These are phyloP conservation scores for Chondrilla cf. caribensis DNA, from an alignment of 37 sponge, comb jelly and placozoan species.

Conservation along the genomic window DNA sequence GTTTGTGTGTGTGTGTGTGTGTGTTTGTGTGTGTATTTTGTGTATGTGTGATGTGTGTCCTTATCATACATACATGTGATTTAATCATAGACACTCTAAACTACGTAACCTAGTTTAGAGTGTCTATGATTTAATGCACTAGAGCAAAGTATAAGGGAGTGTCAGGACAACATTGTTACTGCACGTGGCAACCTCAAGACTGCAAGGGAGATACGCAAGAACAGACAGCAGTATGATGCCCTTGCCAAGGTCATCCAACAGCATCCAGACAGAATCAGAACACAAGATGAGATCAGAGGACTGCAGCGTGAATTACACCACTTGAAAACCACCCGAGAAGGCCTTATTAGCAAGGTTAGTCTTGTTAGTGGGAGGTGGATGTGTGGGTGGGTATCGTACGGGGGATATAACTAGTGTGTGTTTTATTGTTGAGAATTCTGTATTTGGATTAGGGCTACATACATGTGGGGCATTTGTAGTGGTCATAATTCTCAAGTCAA, in stretches of 20 bases:
- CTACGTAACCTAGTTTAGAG: no score
- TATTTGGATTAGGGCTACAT: no score
- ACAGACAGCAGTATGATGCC: slow-evolving; percentile 76
- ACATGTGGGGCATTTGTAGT: no score
- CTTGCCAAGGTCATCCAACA: slow-evolving; percentile 66
- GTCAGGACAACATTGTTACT: slow-evolving; percentile 49
- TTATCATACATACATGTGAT: no score
- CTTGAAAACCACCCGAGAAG: slow-evolving; percentile 3
- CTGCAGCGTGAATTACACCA: slow-evolving; percentile 46
- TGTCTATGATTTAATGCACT: no score
- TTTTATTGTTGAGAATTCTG: no score
- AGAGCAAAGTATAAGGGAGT: slow-evolving; percentile 53
- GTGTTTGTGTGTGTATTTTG: no score
- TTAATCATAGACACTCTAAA: no score
- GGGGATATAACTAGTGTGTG: no score
- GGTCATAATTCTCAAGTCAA: background rate
- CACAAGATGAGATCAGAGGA: slow-evolving; percentile 39
- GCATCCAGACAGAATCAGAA: slow-evolving; percentile 62
- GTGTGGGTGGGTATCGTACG: no score
- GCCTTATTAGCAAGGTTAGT: slow-evolving; percentile 34
- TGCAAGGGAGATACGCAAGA: slow-evolving; percentile 58
- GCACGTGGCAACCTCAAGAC: slow-evolving; percentile 61
- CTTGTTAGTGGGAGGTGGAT: background rate
- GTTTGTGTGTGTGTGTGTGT: no score
- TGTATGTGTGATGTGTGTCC: no score